phyloP scores from a whole-genome alignment of 1,140 invertebrate genomes.

The Matsumurasca onukii region DNA sequence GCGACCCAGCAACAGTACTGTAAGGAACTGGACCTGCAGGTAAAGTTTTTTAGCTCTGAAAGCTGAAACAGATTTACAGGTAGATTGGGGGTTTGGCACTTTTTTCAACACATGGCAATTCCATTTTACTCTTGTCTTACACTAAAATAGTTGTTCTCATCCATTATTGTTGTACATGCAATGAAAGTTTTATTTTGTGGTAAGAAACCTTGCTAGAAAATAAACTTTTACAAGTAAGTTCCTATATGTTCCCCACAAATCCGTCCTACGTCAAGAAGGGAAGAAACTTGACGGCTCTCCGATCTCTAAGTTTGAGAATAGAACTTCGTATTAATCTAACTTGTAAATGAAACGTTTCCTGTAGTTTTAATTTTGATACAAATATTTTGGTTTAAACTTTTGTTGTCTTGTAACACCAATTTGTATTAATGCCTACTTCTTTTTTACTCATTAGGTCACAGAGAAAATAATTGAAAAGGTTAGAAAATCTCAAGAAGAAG shows the following conservation, averaged over 20 bases:
- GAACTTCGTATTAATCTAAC: background rate
- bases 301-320: too few species aligned
- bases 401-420: too few species aligned
- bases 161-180: background rate
- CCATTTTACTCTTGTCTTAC: background rate
- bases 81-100: background rate
- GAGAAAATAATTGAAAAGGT: conserved; percentile 10
- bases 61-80: background rate
- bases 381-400: background rate
- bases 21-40: background rate
- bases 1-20: conserved; percentile 1
- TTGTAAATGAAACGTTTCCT: background rate
- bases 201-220: too few species aligned
- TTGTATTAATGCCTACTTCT: too few species aligned
- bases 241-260: too few species aligned
- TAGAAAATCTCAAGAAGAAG: conserved; percentile 7
- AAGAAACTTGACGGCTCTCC: too few species aligned
- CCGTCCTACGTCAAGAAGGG: too few species aligned
- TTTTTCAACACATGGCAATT: background rate
- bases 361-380: background rate
- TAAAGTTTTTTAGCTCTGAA: background rate
- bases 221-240: too few species aligned
- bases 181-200: background rate
- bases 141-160: background rate
- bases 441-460: background rate